These are phyloP conservation scores for Lamellibrachia columna DNA, from an alignment of 2,888 invertebrate genomes.

Conservation along the genomic window DNA sequence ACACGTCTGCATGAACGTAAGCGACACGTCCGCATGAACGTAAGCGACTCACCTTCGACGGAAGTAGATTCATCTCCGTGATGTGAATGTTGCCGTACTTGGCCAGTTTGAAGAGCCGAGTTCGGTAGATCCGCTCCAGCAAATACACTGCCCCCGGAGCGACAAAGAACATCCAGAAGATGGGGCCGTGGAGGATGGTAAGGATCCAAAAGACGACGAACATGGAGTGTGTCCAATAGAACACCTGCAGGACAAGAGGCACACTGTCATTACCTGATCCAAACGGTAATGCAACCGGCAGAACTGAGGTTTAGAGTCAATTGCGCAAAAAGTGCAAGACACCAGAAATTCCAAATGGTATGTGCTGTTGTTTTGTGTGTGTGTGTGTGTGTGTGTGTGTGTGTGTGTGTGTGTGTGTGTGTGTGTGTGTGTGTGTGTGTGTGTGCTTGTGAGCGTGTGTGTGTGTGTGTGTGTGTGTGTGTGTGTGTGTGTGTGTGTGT, in stretches of 20 bases:
- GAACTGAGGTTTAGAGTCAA: not conserved
- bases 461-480: not conserved
- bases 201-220: conserved; percentile 87
- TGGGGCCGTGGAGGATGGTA: conserved; percentile 85
- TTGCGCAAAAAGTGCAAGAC: too few relatives aligned
- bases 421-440: not conserved
- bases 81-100: conserved; percentile 83
- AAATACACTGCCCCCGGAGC: conserved; percentile 82
- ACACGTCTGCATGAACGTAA: too few relatives aligned
- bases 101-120: conserved; percentile 44
- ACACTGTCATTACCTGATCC: not conserved
- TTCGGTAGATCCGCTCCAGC: conserved; percentile 70
- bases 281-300: not conserved
- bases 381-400: not conserved
- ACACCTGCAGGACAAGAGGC: conserved; percentile 72
- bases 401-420: not conserved
- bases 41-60: conserved; percentile 76
- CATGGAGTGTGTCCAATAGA: conserved; percentile 92
- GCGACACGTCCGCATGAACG: not conserved
- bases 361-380: not conserved
- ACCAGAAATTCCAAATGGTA: too few relatives aligned
- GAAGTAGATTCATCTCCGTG: conserved; percentile 84
- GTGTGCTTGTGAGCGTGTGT: not conserved
- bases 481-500: not conserved
- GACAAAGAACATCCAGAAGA: conserved; percentile 95